These are phyloP conservation scores for Asobara japonica DNA, from an alignment of 1,140 invertebrate species.

Conservation along the genomic window DNA sequence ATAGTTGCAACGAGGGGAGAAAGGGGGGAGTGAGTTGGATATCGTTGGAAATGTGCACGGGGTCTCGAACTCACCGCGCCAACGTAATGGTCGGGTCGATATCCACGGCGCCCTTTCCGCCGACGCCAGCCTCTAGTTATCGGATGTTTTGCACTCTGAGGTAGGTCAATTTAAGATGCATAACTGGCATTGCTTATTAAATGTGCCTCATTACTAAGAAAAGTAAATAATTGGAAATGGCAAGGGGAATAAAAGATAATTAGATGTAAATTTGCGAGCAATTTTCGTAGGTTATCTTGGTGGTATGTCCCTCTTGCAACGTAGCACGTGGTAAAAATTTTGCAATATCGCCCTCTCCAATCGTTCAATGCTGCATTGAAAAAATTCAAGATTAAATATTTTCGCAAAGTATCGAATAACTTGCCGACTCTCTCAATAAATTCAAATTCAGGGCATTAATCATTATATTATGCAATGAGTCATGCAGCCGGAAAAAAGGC, in stretches of 20 bases:
- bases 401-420: conserved; percentile 2
- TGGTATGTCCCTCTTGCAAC: no score
- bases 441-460: neutral
- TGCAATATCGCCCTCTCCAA: no score
- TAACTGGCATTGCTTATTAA: conserved; percentile 9
- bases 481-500: neutral
- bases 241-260: no score
- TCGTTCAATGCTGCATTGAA: neutral
- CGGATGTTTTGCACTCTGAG: conserved; percentile 18
- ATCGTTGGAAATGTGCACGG: neutral
- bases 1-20: conserved; percentile 1
- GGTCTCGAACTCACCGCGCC: conserved; percentile 1
- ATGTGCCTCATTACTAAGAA: no score
- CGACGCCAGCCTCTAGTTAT: conserved; percentile 31
- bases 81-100: conserved; percentile 32
- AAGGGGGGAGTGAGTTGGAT: neutral
- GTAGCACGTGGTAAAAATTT: neutral
- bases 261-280: no score
- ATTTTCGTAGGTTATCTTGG: no score
- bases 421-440: neutral
- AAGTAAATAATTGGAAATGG: no score
- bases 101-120: conserved; percentile 31
- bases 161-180: conserved; percentile 26
- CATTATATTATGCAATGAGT: neutral
- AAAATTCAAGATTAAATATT: neutral